Base-by-base conservation (phyloP, 2,888 invertebrate genomes). In the Dendrolimus houi region DNA sequence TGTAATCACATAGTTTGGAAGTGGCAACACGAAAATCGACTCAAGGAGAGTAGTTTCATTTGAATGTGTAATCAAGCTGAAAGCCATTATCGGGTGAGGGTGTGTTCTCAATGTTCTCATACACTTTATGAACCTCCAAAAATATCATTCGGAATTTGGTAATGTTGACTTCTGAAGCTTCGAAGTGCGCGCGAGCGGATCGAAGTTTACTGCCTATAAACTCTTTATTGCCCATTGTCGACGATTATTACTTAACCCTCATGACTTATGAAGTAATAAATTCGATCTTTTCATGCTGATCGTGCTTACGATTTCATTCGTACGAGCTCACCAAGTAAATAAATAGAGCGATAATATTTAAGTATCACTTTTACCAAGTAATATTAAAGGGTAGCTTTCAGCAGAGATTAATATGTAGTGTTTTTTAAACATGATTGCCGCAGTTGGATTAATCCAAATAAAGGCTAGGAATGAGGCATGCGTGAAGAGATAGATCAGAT, bases 191-290 rank as follows among this genome's bases (percentile, higher is more conserved):
- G 83, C 79, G 79, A 81, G 75, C 71, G 76, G 83, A 85, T 87
- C 87, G 85, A 87, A 87, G 71, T 88, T 88, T 87, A 89, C 81
- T 81, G 83, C 85, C 87, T 85, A 89, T 89, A 89, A 89, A 89
- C 71, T 83, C 83, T 88, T 89, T 89, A 89, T 87, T 79, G 85
- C 85, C 86, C 85, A 88, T 89, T 89, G 87, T 89, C 84, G 85
- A 83, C 86, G 82, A 88, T 87, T 88, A 89, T 87, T 88, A 87
- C 88, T 87, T 85, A 87, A 85, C 88, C 87, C 86, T 83, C 80
- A 83, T 86, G 88, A 88, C 87, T 88, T 89, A 88, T 88, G 86
- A 87, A 87, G 87, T 86, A 85, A 87, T 88, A 88, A 89, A 87
- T 85, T 85, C 80, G 78, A 82, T 82, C 80, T 84, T 79, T 79